Evolutionary conservation across 2,113 vertebrate species (phyloP), one percentile per base, ranked within the genome.

Genomic region (Muscicapa adusta): DNA sequence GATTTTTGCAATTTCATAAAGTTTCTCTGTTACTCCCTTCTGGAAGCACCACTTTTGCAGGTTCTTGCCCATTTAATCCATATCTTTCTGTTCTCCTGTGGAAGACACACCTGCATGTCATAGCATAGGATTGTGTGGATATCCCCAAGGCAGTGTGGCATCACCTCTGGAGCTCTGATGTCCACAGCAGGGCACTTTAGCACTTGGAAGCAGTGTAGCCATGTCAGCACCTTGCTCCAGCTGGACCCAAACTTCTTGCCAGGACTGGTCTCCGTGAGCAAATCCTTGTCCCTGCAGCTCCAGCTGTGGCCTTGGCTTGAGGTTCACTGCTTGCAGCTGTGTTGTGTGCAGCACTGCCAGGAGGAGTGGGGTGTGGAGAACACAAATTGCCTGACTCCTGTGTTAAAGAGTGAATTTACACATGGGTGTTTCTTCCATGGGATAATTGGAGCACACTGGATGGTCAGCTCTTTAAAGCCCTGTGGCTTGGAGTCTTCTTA

Each of bases 351-450:
- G 67, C 16, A 6, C 28, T 43, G 63, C 63, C 65, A 71, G 83
- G 67, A 76, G 36, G 50, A 76, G 36, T 11, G 13, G 50, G 40
- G 14, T 50, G 76, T 3, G 1, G 60, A 70, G 65, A 33, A 65
- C 43, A 56, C 40, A 51, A 34, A 51, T 50, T 60, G 58, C 45
- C 36, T n/a, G 58, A 33, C 28, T 67, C 34, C n/a, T 4, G 23
- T 47, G 43, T 67, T 88, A 14, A n/a, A 65, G 70, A 47, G 51
- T 25, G 29, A 33, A 40, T 54, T 58, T 89, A 20, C 15, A 9
- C 4, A 1, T 38, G 36, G 31, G 24, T 2, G 0, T 68, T 78
- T 53, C 47, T 47, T 88, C 29, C 1, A 0, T 45, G 45, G 34
- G 5, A 6, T 85, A 45, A 31, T 42, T 66, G 36, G 57, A 58